Evolutionary conservation across 2,797 vertebrate genomes (phyloP).

Genomic region (Anabas testudineus): DNA sequence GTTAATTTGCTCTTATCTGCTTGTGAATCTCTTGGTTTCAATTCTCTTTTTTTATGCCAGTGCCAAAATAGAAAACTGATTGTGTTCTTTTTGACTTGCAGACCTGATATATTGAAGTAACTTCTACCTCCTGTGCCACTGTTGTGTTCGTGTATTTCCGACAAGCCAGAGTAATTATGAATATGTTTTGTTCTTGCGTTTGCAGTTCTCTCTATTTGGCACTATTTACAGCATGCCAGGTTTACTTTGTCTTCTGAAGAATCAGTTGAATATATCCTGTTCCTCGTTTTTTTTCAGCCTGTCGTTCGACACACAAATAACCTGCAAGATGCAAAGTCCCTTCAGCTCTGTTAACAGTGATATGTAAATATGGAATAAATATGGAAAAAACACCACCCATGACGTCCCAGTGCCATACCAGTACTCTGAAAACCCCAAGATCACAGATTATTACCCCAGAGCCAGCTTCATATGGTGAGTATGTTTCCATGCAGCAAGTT

Average conservation of each 20-base stretch:
- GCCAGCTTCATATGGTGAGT: constrained; percentile 80
- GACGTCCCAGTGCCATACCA: constrained; percentile 49
- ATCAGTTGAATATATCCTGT: not conserved
- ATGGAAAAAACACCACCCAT: constrained; percentile 78
- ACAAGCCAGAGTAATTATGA: constrained; percentile 20
- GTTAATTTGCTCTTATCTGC: not conserved
- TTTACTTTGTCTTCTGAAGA: too few species aligned
- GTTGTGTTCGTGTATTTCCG: constrained; percentile 18
- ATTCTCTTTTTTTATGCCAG: not conserved
- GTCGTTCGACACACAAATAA: constrained; percentile 73
- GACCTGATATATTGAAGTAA: not conserved
- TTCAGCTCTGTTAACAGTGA: constrained; percentile 49
- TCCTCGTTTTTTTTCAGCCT: constrained; percentile 59
- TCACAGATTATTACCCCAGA: constrained; percentile 60
- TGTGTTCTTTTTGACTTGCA: constrained; percentile 20
- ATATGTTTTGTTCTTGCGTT: constrained; percentile 52
- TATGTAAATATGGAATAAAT: too few species aligned
- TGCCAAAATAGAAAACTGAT: constrained; percentile 4
- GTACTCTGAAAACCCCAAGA: constrained; percentile 81
- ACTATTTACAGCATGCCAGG: too few species aligned
- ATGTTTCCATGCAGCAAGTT: not conserved
- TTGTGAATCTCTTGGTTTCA: not conserved
- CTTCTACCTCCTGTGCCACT: constrained; percentile 12
- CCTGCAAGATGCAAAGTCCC: constrained; percentile 79
- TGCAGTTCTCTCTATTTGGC: constrained; percentile 26